Evolutionary conservation across 2,888 invertebrate genomes (phyloP).

Genomic region (Leucophenga montana): DNA sequence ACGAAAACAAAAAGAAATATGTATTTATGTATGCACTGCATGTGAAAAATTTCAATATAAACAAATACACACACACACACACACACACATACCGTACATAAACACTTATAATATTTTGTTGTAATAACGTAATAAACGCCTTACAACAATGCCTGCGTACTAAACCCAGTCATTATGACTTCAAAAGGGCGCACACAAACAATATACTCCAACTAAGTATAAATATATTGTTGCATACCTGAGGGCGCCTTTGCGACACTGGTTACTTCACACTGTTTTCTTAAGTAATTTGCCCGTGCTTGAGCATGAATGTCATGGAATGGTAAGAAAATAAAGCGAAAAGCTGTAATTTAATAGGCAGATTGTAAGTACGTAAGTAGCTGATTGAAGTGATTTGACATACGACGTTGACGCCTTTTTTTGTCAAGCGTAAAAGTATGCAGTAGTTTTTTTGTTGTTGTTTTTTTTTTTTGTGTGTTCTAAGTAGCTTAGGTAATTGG

Average conservation of each 20-base stretch:
- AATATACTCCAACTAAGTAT: neutral
- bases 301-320: neutral
- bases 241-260: neutral
- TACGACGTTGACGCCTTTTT: constrained; percentile 20
- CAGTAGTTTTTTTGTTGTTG: too few relatives aligned
- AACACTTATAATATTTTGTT: neutral
- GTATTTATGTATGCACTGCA: neutral
- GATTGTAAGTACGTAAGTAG: too few relatives aligned
- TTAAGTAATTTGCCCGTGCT: neutral
- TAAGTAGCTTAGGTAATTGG: constrained; percentile 20
- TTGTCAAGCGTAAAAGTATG: constrained; percentile 44
- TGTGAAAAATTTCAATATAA: constrained; percentile 8
- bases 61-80: neutral
- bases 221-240: constrained; percentile 7
- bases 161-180: neutral
- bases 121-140: constrained; percentile 13
- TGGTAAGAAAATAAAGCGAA: too few relatives aligned
- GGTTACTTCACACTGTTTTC: constrained; percentile 1
- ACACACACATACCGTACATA: neutral
- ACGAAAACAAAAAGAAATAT: neutral
- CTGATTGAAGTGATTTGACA: neutral
- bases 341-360: constrained; percentile 30
- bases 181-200: neutral
- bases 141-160: neutral
- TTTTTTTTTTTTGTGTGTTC: too few relatives aligned